Percentiles rank a stretch among this genome's conserved stretches.
These are phyloP conservation scores for Schizothorax lantsangensis DNA, from an alignment of 2,797 vertebrate genomes.

Conservation along the genomic window DNA sequence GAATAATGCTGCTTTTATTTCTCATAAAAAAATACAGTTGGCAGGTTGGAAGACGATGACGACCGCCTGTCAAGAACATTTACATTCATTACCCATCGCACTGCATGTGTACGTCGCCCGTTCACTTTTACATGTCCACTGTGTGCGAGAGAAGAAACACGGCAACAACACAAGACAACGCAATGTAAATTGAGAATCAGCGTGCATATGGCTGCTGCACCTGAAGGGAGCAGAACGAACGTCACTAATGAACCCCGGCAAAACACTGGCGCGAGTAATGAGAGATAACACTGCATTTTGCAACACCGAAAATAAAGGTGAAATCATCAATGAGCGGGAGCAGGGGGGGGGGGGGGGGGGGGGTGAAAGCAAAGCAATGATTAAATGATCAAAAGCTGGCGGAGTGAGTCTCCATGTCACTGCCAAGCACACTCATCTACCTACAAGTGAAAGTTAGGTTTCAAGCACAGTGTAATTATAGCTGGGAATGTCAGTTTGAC, in stretches of 20 bases:
- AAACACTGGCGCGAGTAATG: slow-evolving; percentile 91
- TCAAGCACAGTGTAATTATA: slow-evolving; percentile 99
- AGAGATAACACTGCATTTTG: slow-evolving; percentile 95
- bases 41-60: slow-evolving; percentile 34
- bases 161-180: slow-evolving; percentile 82
- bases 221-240: slow-evolving; percentile 89
- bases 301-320: slow-evolving; percentile 97
- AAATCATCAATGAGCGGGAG: slow-evolving; percentile 89
- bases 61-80: slow-evolving; percentile 61
- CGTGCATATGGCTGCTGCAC: slow-evolving; percentile 86
- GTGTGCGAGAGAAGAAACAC: slow-evolving; percentile 72
- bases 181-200: slow-evolving; percentile 88
- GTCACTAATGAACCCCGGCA: slow-evolving; percentile 93
- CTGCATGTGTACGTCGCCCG: slow-evolving; percentile 53
- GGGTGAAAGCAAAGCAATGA: slow-evolving; percentile 94
- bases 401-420: slow-evolving; percentile 97
- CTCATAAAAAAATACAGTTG: neutral
- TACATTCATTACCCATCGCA: slow-evolving; percentile 65
- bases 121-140: slow-evolving; percentile 72
- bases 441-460: slow-evolving; percentile 99
- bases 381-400: slow-evolving; percentile 99
- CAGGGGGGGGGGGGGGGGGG: slow-evolving; percentile 60
- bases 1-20: neutral
- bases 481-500: slow-evolving; percentile 99
- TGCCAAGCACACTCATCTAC: slow-evolving; percentile 97